Base-by-base conservation (phyloP, 2,113 vertebrate genomes). In the Nannospalax galili region DNA sequence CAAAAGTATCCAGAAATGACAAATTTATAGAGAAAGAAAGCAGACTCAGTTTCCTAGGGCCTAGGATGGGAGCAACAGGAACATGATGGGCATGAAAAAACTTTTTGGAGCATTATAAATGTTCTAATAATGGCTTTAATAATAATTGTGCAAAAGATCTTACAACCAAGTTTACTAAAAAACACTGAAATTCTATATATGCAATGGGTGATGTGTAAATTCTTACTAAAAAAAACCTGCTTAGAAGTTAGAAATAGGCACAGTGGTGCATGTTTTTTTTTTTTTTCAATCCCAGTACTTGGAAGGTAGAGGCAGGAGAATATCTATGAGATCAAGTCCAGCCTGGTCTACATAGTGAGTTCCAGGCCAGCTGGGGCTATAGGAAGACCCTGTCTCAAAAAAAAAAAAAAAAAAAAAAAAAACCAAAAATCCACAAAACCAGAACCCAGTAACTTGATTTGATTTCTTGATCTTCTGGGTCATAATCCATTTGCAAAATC, bases 181-280 rank as follows among this genome's bases (percentile, higher is more conserved):
- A 20, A n/a, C 37, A 72, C 19, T 58, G 48, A 52, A 19, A 17
- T 16, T 7, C 16, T 22, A 74, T 32, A 65, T 28, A 73, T 79
- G 73, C 3, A 42, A 35, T 37, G 72, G 37, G 24, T 48, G 42
- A n/a, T 72, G 17, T 60, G 4, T 64, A 72, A 91, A 75, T 91
- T 45, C 88, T 15, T 82, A 24, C 65, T 77, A 35, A 82, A 79
- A 14, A 84, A 95, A 81, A 1, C 35, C 75, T 16, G 37, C 87
- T 96, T 56, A 72, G 26, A 92, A 60, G 14, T 77, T 80, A n/a
- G 52, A 91, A 95, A 62, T 30, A 56, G n/a, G n/a, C n/a, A n/a
- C n/a, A n/a, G n/a, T n/a, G n/a, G n/a, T n/a, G n/a, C n/a, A n/a
- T n/a, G n/a, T n/a, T n/a, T n/a, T n/a, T n/a, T n/a, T n/a, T n/a